Evolutionary conservation across 2,797 vertebrate genomes (phyloP), one percentile per base, ranked within the genome.

Genomic region (Chelmon rostratus): DNA sequence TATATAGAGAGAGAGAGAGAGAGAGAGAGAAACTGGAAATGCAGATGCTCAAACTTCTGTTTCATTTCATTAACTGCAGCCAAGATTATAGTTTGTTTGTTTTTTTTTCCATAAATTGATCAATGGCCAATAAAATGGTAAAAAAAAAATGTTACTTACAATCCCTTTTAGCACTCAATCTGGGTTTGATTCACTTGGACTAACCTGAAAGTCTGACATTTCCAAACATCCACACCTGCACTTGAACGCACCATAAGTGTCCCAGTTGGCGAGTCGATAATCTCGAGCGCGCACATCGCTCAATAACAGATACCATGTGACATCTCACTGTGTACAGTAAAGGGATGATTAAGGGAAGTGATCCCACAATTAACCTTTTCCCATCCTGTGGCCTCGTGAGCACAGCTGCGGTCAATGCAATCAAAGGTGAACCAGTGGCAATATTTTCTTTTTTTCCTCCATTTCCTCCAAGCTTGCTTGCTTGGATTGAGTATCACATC

Each of bases 371-470:
- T 59, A 23, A 61, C 46, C 31, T 7, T 40, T 8, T 31, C 31
- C 13, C 9, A 31, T 31, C 0, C 6, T 11, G 66, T 0, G 19
- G 73, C 28, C 28, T 66, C 28, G 28, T 18, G 18, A 8, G 19
- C 42, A n/a, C 1, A 0, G 57, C 49, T 42, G 19, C 19, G 2
- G 13, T n/a, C 44, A 46, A 21, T 63, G 28, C 40, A 52, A 65
- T 71, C 49, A 63, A 47, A 63, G 35, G 5, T 52, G 57, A 75
- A 33, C 67, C 25, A 64, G 13, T 3, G 25, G 40, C 40, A 31
- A 59, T n/a, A 35, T 28, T n/a, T 65, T 50, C 6, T 15, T 23
- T 16, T 50, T 21, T n/a, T 15, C 37, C 47, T 56, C 31, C 3
- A 21, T 38, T 76, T 63, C 63, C 53, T 42, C n/a, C 49, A 15